phyloP scores from a whole-genome alignment of 2,888 invertebrate genomes.

The Oscheius sp. region DNA sequence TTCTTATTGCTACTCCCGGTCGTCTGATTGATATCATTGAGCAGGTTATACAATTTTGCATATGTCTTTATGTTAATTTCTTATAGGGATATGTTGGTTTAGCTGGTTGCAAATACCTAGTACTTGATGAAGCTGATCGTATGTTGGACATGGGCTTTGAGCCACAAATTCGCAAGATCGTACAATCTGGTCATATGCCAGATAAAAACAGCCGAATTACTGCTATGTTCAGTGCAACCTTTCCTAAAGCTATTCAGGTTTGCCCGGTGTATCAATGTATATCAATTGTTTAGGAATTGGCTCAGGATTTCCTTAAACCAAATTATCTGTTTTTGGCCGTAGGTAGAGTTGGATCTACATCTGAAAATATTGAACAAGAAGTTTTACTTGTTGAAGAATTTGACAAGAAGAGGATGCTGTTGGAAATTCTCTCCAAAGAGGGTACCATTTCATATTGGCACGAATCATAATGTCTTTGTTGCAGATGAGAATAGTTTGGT shows the following conservation, averaged over 20 bases:
- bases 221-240: slow-evolving; percentile 99
- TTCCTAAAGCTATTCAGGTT: slow-evolving; percentile 96
- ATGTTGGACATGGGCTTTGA: slow-evolving; percentile 99
- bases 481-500: slow-evolving; percentile 80
- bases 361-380: slow-evolving; percentile 95
- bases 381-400: slow-evolving; percentile 97
- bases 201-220: slow-evolving; percentile 93
- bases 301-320: slow-evolving; percentile 91
- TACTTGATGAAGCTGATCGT: slow-evolving; percentile 97
- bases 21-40: slow-evolving; percentile 95
- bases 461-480: no score
- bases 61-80: not conserved
- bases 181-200: slow-evolving; percentile 82
- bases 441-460: slow-evolving; percentile 24
- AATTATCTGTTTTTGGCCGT: slow-evolving; percentile 99
- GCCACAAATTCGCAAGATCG: slow-evolving; percentile 80
- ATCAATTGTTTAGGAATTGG: slow-evolving; percentile 81
- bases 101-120: slow-evolving; percentile 83
- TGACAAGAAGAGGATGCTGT: slow-evolving; percentile 93
- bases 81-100: slow-evolving; percentile 85
- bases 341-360: slow-evolving; percentile 97
- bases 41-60: no score
- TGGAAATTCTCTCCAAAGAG: slow-evolving; percentile 85
- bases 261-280: no score
- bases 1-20: slow-evolving; percentile 97